Percentiles rank a stretch among this genome's conserved stretches.
Evolutionary conservation across 2,797 vertebrate genomes (phyloP).

Genomic region (Arremon brunneinucha): DNA sequence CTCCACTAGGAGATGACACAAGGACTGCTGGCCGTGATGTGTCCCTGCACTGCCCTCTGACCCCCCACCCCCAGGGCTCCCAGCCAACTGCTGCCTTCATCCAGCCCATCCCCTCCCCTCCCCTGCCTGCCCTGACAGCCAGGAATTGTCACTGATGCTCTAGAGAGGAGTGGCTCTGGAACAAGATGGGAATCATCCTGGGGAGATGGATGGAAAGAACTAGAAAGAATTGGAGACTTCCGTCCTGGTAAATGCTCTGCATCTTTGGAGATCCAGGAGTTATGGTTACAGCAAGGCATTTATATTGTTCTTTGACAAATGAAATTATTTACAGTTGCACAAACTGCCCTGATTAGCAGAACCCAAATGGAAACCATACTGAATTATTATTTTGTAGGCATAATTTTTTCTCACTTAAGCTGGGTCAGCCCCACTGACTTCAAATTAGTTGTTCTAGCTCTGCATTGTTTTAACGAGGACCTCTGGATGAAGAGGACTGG

Average conservation of each 20-base stretch:
- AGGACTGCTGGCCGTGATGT: accelerated
- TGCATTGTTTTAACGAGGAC: not conserved
- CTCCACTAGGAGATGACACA: not conserved
- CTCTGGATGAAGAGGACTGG: not conserved
- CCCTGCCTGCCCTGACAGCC: not conserved
- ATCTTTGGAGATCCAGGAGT: not conserved
- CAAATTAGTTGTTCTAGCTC: not conserved
- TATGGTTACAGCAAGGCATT: not conserved
- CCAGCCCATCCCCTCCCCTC: not conserved
- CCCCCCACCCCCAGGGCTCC: not conserved
- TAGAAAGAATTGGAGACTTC: not conserved
- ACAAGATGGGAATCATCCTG: not conserved
- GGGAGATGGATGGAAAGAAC: not conserved
- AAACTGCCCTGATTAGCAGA: not conserved
- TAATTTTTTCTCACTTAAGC: not conserved
- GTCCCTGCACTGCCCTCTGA: not conserved
- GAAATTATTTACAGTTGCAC: not conserved
- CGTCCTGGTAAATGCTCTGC: not conserved
- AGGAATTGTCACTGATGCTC: not conserved
- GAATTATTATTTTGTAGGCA: not conserved
- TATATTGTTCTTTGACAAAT: not conserved
- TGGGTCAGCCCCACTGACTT: not conserved
- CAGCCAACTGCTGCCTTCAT: not conserved
- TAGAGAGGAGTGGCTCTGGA: not conserved
- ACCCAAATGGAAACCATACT: not conserved